A percentile compares a stretch with the other conserved stretches of the same genome.
Evolutionary conservation across 2,888 invertebrate species (phyloP).

Genomic region (Eulithis testata): DNA sequence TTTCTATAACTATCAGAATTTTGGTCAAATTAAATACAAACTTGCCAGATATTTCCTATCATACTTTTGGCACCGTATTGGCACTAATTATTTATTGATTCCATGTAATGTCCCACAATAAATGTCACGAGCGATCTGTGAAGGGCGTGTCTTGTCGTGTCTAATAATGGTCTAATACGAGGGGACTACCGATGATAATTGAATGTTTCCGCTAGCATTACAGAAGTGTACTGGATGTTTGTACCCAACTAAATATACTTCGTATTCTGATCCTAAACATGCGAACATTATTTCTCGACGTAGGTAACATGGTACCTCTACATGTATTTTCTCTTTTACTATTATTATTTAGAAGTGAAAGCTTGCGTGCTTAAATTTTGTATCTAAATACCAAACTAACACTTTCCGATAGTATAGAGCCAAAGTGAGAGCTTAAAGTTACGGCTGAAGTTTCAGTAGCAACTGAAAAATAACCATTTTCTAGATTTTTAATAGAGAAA

Average conservation of each 20-base stretch:
- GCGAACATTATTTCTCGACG: no score
- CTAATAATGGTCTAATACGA: slow-evolving; percentile 45
- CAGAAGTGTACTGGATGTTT: slow-evolving; percentile 18
- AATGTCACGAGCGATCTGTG: slow-evolving; percentile 45
- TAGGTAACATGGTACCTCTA: no score
- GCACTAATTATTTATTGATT: slow-evolving; percentile 26
- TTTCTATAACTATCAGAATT: background rate
- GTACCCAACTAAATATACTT: background rate
- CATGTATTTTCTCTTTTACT: no score
- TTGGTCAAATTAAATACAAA: slow-evolving; percentile 2
- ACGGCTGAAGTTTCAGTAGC: no score
- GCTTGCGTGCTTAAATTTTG: no score
- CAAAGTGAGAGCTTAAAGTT: no score
- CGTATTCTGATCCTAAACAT: no score
- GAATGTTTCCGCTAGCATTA: slow-evolving; percentile 41
- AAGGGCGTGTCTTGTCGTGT: slow-evolving; percentile 37
- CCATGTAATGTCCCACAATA: slow-evolving; percentile 9
- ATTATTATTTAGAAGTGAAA: no score
- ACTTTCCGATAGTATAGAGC: no score
- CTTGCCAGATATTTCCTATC: background rate
- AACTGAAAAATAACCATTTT: no score
- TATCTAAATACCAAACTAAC: no score
- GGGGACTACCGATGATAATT: slow-evolving; percentile 46
- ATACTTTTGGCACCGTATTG: slow-evolving; percentile 18
- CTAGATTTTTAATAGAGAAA: no score